phyloP scores from a whole-genome alignment of 2,113 vertebrate species.

The Strix aluco region DNA sequence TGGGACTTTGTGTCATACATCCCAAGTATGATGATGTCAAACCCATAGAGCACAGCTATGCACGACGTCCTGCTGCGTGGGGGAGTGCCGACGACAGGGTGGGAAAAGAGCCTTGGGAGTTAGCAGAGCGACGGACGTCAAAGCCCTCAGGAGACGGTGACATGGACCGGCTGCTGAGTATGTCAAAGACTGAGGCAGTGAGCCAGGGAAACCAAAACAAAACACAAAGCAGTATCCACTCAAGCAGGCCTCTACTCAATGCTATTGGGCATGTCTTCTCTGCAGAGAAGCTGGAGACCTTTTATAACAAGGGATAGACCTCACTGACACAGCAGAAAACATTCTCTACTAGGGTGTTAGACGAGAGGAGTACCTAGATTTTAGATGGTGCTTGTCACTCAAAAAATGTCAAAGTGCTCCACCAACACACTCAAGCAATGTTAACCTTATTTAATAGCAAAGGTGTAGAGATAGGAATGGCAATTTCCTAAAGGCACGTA shows the following conservation, averaged over 20 bases:
- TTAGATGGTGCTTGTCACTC: neutral
- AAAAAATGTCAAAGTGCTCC: neutral
- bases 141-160: neutral
- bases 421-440: neutral
- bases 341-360: neutral
- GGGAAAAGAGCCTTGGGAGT: slow-evolving; percentile 8
- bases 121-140: neutral
- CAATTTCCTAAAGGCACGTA: neutral
- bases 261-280: neutral
- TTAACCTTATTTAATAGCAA: neutral
- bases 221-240: neutral
- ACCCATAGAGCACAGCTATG: slow-evolving; percentile 74
- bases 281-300: neutral
- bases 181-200: neutral
- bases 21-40: slow-evolving; percentile 81
- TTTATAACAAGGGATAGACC: neutral
- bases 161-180: neutral
- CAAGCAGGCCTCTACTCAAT: neutral
- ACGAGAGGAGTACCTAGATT: neutral
- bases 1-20: slow-evolving; percentile 75
- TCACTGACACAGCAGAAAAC: accelerated
- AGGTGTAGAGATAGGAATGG: neutral
- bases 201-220: neutral
- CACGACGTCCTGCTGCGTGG: slow-evolving; percentile 52
- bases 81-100: slow-evolving; percentile 17